Evolutionary conservation across 2,113 vertebrate genomes (phyloP).

Genomic region (Pungitius pungitius): DNA sequence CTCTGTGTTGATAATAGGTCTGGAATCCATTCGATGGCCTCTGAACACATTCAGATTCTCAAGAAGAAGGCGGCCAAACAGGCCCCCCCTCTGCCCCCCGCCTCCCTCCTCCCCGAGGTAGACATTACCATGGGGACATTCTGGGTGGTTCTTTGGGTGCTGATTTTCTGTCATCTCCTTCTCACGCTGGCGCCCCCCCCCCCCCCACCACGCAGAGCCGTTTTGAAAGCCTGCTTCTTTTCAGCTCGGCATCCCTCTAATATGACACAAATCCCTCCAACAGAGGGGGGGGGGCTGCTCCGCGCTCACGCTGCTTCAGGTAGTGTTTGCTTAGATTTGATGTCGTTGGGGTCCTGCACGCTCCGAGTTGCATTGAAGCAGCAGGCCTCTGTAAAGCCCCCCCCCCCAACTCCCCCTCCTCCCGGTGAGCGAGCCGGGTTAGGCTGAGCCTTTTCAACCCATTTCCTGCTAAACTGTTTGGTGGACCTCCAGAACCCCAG

Average conservation of each 20-base stretch:
- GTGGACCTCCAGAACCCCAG: slow-evolving; percentile 49
- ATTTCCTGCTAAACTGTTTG: slow-evolving; percentile 62
- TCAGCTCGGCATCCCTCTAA: slow-evolving; percentile 53
- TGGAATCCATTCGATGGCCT: slow-evolving; percentile 69
- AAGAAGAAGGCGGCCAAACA: slow-evolving; percentile 48
- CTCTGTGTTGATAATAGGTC: slow-evolving; percentile 67
- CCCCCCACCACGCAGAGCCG: no score
- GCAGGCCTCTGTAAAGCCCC: slow-evolving; percentile 32
- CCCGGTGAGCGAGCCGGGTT: slow-evolving; percentile 50
- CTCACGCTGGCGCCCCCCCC: slow-evolving; percentile 44
- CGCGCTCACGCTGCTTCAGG: slow-evolving; percentile 38
- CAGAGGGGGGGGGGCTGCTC: slow-evolving; percentile 35
- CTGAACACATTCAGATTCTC: slow-evolving; percentile 58
- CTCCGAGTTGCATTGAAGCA: slow-evolving; percentile 33
- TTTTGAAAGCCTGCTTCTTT: slow-evolving; percentile 61
- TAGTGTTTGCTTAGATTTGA: slow-evolving; percentile 42
- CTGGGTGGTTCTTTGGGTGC: neutral
- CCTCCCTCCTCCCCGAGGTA: no score
- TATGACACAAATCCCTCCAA: slow-evolving; percentile 69
- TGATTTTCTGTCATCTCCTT: slow-evolving; percentile 61
- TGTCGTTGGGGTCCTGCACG: slow-evolving; percentile 14
- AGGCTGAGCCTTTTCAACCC: slow-evolving; percentile 56
- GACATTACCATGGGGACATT: no score
- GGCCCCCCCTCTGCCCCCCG: slow-evolving; percentile 11
- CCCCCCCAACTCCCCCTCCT: no score